Evolutionary conservation across 2,888 invertebrate species (phyloP).

Genomic region (Pandemis cinnamomeana): DNA sequence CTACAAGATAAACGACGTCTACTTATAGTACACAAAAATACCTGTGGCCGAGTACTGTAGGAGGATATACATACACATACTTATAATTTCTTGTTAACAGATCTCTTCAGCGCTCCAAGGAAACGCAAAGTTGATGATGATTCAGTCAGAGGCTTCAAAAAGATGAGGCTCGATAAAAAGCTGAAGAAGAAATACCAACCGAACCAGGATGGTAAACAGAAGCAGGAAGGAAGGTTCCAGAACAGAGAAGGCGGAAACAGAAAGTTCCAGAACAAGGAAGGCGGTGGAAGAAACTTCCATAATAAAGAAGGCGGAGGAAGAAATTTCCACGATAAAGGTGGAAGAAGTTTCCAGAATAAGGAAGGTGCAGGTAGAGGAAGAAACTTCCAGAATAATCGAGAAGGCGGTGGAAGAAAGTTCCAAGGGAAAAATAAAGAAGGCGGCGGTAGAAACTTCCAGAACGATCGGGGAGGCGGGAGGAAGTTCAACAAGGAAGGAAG

Average conservation of each 20-base stretch:
- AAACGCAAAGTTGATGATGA: slow-evolving; percentile 71
- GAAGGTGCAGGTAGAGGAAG: slow-evolving; percentile 41
- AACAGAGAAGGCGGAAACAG: slow-evolving; percentile 49
- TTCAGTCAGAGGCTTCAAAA: slow-evolving; percentile 73
- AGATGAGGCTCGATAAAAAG: slow-evolving; percentile 76
- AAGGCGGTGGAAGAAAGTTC: slow-evolving; percentile 42
- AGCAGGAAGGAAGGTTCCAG: slow-evolving; percentile 53
- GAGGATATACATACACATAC: too few species aligned
- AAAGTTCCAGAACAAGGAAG: slow-evolving; percentile 42
- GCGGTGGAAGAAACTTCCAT: slow-evolving; percentile 41
- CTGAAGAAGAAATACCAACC: slow-evolving; percentile 70
- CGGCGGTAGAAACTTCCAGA: slow-evolving; percentile 51
- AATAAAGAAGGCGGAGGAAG: slow-evolving; percentile 37
- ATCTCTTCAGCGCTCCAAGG: slow-evolving; percentile 69
- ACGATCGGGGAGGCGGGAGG: slow-evolving; percentile 43
- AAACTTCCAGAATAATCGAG: slow-evolving; percentile 45
- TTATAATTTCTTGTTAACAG: slow-evolving; percentile 52
- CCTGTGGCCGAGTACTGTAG: too few species aligned
- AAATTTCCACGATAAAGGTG: slow-evolving; percentile 18
- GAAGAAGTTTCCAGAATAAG: slow-evolving; percentile 51
- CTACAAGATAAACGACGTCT: too few species aligned
- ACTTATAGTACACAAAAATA: too few species aligned
- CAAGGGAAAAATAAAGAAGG: slow-evolving; percentile 40
- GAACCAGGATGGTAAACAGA: slow-evolving; percentile 49
- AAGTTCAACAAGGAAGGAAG: slow-evolving; percentile 44